Percentiles rank a stretch among this genome's conserved stretches.
Evolutionary conservation across 2,797 vertebrate species (phyloP).

Genomic region (Brotula barbata): DNA sequence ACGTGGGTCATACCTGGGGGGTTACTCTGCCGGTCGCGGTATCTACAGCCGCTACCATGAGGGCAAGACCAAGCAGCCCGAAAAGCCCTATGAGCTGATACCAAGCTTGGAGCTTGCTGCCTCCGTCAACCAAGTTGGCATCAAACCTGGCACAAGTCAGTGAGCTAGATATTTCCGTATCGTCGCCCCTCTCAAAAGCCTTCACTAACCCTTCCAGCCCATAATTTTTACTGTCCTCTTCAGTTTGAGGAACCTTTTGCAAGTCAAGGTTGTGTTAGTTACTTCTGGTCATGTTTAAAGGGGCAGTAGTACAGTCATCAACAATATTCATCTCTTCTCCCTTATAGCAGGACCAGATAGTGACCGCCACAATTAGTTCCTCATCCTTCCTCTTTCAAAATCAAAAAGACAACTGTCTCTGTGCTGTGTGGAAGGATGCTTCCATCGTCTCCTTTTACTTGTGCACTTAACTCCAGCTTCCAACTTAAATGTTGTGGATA

Average conservation of each 20-base stretch:
- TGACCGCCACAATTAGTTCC: slow-evolving; percentile 37
- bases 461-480: slow-evolving; percentile 37
- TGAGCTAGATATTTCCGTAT: slow-evolving; percentile 73
- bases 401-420: slow-evolving; percentile 31
- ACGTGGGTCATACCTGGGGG: slow-evolving; percentile 96
- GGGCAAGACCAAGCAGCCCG: slow-evolving; percentile 95
- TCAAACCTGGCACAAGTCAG: slow-evolving; percentile 98
- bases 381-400: slow-evolving; percentile 33
- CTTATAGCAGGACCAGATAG: slow-evolving; percentile 66
- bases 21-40: slow-evolving; percentile 98
- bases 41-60: slow-evolving; percentile 99
- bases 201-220: slow-evolving; percentile 56
- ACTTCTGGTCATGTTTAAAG: slow-evolving; percentile 61
- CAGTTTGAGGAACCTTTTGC: slow-evolving; percentile 40
- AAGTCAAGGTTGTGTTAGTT: slow-evolving; percentile 46
- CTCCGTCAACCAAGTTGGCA: slow-evolving; percentile 90
- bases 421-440: slow-evolving; percentile 7
- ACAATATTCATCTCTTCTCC: slow-evolving; percentile 5
- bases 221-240: slow-evolving; percentile 25
- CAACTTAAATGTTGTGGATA: slow-evolving; percentile 32
- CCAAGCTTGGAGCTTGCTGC: slow-evolving; percentile 92
- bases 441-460: slow-evolving; percentile 11
- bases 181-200: slow-evolving; percentile 59
- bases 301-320: slow-evolving; percentile 10
- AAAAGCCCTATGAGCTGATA: slow-evolving; percentile 96